phyloP scores from a whole-genome alignment of 2,113 vertebrate genomes.

The Hippocampus zosterae region DNA sequence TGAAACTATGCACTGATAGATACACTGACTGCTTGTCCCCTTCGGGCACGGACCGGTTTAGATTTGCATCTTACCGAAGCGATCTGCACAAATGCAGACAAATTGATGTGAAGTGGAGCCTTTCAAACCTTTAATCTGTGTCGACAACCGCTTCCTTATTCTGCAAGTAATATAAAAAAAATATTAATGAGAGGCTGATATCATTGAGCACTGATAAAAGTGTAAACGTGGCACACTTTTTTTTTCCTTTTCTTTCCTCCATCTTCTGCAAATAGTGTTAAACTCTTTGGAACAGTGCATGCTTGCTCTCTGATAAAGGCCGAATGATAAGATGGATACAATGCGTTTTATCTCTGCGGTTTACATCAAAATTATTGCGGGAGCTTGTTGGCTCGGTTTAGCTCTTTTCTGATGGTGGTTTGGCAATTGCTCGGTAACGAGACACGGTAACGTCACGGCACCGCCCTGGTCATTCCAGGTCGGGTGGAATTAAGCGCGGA shows the following conservation, averaged over 20 bases:
- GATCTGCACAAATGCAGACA: constrained; percentile 39
- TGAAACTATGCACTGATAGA: constrained; percentile 62
- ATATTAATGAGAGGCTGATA: constrained; percentile 22
- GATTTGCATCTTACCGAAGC: constrained; percentile 39
- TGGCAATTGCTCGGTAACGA: not conserved
- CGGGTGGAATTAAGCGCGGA: not conserved
- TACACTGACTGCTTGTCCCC: constrained; percentile 50
- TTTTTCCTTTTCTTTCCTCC: not conserved
- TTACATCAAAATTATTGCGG: not conserved
- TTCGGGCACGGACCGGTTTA: constrained; percentile 38
- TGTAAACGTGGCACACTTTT: not conserved
- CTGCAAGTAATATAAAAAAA: constrained; percentile 7
- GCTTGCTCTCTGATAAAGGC: not conserved
- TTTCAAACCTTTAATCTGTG: constrained; percentile 22
- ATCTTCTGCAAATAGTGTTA: not conserved
- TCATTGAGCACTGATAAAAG: constrained; percentile 5
- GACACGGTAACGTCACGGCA: not conserved
- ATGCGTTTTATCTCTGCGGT: not conserved
- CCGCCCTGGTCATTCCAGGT: not conserved
- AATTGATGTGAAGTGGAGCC: constrained; percentile 43
- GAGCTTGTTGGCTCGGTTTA: not conserved
- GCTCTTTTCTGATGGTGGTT: not conserved
- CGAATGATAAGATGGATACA: not conserved
- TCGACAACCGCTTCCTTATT: constrained; percentile 16
- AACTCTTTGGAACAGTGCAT: not conserved